Evolutionary conservation across 2,113 vertebrate genomes (phyloP).

Genomic region (Chamaetylas fuelleborni): DNA sequence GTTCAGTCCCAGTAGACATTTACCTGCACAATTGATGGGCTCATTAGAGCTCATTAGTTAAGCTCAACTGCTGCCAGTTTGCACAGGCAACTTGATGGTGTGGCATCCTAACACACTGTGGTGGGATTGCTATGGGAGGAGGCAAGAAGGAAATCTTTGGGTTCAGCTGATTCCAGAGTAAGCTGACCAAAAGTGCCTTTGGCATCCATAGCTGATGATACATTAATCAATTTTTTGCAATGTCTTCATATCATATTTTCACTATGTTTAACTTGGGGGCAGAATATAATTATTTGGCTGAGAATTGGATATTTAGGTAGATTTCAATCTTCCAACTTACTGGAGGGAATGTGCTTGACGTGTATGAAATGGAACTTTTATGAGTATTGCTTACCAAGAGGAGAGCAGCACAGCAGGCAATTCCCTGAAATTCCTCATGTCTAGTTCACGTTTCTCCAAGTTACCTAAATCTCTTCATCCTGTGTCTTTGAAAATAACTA

Average conservation of each 20-base stretch:
- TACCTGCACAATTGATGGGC: background rate
- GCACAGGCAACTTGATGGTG: background rate
- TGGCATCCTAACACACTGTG: background rate
- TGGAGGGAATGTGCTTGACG: background rate
- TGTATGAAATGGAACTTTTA: background rate
- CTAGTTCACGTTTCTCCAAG: background rate
- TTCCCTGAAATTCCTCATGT: background rate
- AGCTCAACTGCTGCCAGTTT: conserved; percentile 4
- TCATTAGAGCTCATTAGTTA: background rate
- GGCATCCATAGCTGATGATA: background rate
- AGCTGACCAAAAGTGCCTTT: background rate
- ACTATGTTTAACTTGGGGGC: background rate
- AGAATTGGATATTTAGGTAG: background rate
- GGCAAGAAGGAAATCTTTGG: background rate
- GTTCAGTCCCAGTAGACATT: background rate
- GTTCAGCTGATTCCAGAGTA: background rate
- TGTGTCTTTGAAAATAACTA: conserved; percentile 25
- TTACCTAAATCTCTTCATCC: background rate
- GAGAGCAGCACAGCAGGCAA: background rate
- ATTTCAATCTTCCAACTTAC: background rate
- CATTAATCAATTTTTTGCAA: background rate
- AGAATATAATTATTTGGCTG: background rate
- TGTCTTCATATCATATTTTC: background rate
- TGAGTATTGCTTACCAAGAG: background rate
- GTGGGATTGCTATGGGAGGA: background rate